Base-by-base conservation (phyloP, 2,113 vertebrate genomes). In the Tragelaphus strepsiceros region DNA sequence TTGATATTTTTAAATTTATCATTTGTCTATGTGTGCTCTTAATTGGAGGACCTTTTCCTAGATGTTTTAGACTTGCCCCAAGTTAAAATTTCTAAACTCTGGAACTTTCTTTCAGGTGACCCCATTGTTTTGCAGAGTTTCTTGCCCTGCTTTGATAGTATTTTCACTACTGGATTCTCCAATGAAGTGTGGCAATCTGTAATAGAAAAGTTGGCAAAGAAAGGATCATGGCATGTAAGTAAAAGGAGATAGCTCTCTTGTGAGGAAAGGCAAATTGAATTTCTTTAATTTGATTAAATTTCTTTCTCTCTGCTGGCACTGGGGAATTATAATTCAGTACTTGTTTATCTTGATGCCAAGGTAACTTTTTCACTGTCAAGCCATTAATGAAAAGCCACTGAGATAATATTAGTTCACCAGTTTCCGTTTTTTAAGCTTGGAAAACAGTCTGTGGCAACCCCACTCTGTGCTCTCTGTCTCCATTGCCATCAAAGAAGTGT, bases 201-300 rank as follows among this genome's bases (percentile, higher is more conserved):
- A 49, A 98, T 99, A 96, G 98, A 99, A 92, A 99, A 98, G 96
- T 88, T 99, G 97, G 98, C 98, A 56, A 99, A 98, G 95, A 99
- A 98, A 92, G 98, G 97, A 49, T 98, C 98, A 54, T 99, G 98
- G 99, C 77, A 98, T 94, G 99, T 99, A 98, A 99, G 99, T 98
- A 86, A 61, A 82, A 58, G 83, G 90, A 54, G 24, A 4, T 6
- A 43, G 39, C 32, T 92, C 1, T 96, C 54, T 53, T 51, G 10
- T 32, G 78, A 56, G 9, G 19, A 81, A 81, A 59, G 53, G 39
- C 39, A 77, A 26, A 77, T 43, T 77, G 71, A 26, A 43, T 26
- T 43, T 77, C 35, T 26, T 77, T 43, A 77, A 14, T 77, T 77
- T 26, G 22, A 30, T 82, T 10, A 53, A 78, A 16, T 78, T 77